Percentiles rank a stretch among this genome's conserved stretches.
phyloP scores from a whole-genome alignment of 2,888 invertebrate species.

The Alentia gelatinosa region DNA sequence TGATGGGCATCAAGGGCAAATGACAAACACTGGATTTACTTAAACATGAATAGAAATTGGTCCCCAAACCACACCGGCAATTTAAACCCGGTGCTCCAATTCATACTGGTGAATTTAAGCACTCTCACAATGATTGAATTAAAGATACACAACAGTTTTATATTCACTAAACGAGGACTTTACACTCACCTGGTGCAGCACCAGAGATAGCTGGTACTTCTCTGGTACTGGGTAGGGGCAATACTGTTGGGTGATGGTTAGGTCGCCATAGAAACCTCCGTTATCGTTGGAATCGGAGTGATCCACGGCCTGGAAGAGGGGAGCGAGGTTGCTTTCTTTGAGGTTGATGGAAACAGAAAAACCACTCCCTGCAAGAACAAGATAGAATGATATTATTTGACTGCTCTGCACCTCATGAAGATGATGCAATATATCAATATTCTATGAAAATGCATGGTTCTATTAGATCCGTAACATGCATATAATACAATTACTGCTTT shows the following conservation, averaged over 20 bases:
- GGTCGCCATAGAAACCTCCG: constrained; percentile 57
- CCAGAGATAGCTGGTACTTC: constrained; percentile 73
- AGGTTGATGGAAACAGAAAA: constrained; percentile 61
- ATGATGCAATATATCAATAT: too few relatives aligned
- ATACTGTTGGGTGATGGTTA: constrained; percentile 66
- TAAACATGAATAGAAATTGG: too few relatives aligned
- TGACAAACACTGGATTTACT: too few relatives aligned
- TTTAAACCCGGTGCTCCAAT: too few relatives aligned
- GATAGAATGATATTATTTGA: neutral
- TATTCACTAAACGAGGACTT: neutral
- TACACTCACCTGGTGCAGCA: constrained; percentile 72
- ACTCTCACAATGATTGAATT: too few relatives aligned
- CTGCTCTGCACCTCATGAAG: neutral
- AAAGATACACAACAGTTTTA: too few relatives aligned
- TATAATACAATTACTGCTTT: too few relatives aligned
- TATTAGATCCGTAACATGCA: too few relatives aligned
- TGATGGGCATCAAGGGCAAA: too few relatives aligned
- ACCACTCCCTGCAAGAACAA: constrained; percentile 59
- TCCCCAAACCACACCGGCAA: too few relatives aligned
- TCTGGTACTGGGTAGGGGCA: constrained; percentile 77
- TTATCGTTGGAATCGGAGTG: constrained; percentile 64
- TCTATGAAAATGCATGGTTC: too few relatives aligned
- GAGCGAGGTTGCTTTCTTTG: constrained; percentile 66
- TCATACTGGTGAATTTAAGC: too few relatives aligned
- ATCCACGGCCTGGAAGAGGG: constrained; percentile 65